These are phyloP conservation scores for Papilio glaucus DNA, from an alignment of 1,140 invertebrate species.

Conservation along the genomic window DNA sequence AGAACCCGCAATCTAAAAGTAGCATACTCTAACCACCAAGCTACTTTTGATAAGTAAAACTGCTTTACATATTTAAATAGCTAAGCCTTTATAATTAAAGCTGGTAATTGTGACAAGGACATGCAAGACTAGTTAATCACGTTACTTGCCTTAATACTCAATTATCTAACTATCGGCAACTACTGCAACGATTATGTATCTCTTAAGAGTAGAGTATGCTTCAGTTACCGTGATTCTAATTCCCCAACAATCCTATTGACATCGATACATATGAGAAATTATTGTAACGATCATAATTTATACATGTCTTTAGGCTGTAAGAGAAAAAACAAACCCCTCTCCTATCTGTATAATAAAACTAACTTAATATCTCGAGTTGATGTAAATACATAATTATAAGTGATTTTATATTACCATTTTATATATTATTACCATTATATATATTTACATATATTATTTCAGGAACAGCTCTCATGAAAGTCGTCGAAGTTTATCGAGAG, in stretches of 20 bases:
- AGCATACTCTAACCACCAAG: background rate
- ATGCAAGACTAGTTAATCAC: background rate
- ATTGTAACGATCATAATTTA: too few species aligned
- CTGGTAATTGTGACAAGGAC: background rate
- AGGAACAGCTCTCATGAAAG: constrained; percentile 95
- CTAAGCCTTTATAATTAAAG: background rate
- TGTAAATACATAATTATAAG: background rate
- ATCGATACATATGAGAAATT: too few species aligned
- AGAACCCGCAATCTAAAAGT: too few species aligned
- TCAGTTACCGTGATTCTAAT: background rate
- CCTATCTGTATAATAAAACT: too few species aligned
- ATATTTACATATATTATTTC: constrained; percentile 83
- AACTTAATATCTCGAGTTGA: background rate
- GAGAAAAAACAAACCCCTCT: too few species aligned
- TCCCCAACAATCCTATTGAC: background rate
- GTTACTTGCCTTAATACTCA: background rate
- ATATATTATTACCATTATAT: too few species aligned
- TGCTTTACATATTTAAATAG: background rate
- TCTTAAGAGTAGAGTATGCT: background rate
- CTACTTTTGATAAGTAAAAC: too few species aligned
- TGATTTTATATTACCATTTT: background rate
- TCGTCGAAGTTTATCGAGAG: constrained; percentile 95
- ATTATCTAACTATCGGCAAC: constrained; percentile 1
- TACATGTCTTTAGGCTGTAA: too few species aligned
- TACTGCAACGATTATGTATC: too few species aligned